Evolutionary conservation across 2,113 vertebrate genomes (phyloP), one percentile per base, ranked within the genome.

Genomic region (Hypanus sabinus): DNA sequence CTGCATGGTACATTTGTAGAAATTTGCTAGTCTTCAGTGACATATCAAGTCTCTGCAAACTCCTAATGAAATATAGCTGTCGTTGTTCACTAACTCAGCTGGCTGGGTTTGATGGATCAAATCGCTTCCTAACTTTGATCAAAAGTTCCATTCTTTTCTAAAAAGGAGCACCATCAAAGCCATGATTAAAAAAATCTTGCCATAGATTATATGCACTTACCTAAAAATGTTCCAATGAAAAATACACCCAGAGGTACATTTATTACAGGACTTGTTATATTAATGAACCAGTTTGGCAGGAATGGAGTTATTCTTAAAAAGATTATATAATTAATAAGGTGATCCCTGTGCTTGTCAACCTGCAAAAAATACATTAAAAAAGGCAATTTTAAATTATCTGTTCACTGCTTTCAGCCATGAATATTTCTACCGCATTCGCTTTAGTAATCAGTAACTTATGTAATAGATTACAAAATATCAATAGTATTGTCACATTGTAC

Each of bases 251-350:
- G 94, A 95, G 99, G 99, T 94, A 99, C 98, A 0, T 99, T 99
- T 96, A 99, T 99, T 95, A 99, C 97, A 94, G 99, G 99, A 94
- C 99, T 99, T 33, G 99, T 99, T 95, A 99, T 99, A 96, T 99
- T 99, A 96, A 99, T 99, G 96, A 99, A 99, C 99, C 99, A 99
- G 95, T 99, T 99, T 30, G 99, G 99, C 95, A 99, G 98, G 95
- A 99, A 99, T 33, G 99, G 99, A 3, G 99, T 99, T 96, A 99
- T 99, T 96, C 99, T 98, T 97, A 99, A 95, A 96, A 99, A 99
- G 96, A 99, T 98, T n/a, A 99, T 99, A 96, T 99, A 99, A 96
- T 99, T 99, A 95, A 99, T 99, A 93, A 99, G 98, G 96, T 99
- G 99, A 94, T 98, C 98, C 97, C 98, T 96, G 93, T 99, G 99